Evolutionary conservation across 2,113 vertebrate species (phyloP), one percentile per base, ranked within the genome.

Genomic region (Vimba vimba): DNA sequence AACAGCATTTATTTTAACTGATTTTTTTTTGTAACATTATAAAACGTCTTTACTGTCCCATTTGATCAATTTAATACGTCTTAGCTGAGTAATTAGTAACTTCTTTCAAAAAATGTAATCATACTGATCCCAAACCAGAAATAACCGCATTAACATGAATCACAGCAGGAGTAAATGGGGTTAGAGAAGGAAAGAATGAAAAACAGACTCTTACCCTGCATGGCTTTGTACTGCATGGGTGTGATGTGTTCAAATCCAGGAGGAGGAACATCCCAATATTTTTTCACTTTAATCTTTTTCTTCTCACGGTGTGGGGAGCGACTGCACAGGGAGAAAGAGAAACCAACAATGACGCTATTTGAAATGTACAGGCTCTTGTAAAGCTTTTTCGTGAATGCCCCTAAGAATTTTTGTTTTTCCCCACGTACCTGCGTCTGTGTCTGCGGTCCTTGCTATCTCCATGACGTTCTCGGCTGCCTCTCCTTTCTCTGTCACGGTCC

Each of bases 171-270:
- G 10, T 73, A 43, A 43, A 73, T 10, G 0, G 36, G 21, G 36
- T n/a, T 10, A 47, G 12, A 74, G 27, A 8, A 17, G 57, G 27
- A 76, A 27, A 62, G 15, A 23, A 76, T 10, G 55, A 39, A 36
- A 64, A 30, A 8, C 0, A 4, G 33, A 33, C 45, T 55, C 55
- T 88, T 88, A 97, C 97, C 97, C 94, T 98, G 97, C 97, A 98
- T 98, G 92, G 97, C 97, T 95, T 98, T 98, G 93, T 98, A 97
- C 95, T 98, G 97, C 96, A 98, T 96, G 74, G 97, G 97, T 13
- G 96, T 97, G 92, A 98, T 97, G 93, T 97, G 97, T 86, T 97
- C 97, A 30, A 98, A 98, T 39, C 97, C 97, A 0, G 96, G 96
- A 0, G 97, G 97, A 0, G 97, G 97, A 19, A 98, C 96, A 85